Evolutionary conservation across 2,113 vertebrate species (phyloP).

Genomic region (Falcunculus frontatus): DNA sequence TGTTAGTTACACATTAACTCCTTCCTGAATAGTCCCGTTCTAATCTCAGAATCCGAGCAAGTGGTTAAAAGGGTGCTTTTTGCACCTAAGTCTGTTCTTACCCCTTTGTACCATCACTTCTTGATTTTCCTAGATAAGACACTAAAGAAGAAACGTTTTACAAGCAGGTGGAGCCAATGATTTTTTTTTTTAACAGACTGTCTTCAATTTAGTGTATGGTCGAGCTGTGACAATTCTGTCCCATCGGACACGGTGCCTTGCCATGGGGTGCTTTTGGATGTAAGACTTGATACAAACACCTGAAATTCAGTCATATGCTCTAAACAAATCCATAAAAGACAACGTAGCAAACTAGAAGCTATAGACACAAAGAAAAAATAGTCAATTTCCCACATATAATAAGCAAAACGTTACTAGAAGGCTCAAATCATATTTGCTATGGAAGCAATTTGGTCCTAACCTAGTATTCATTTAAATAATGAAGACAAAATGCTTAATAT

Average conservation of each 20-base stretch:
- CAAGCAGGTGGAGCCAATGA: not conserved
- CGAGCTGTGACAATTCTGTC: too few relatives aligned
- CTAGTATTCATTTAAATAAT: not conserved
- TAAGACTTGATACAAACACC: not conserved
- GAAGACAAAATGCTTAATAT: not conserved
- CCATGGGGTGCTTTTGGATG: not conserved
- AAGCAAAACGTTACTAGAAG: not conserved
- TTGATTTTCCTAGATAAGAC: not conserved
- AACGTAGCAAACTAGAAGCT: not conserved
- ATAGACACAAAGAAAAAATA: fast-evolving
- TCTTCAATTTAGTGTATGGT: not conserved
- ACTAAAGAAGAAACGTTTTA: not conserved
- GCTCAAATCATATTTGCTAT: not conserved
- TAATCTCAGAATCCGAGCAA: not conserved
- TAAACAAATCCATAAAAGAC: not conserved
- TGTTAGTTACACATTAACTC: fast-evolving
- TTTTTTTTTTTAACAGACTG: not conserved
- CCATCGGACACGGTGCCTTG: fast-evolving
- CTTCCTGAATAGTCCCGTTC: not conserved
- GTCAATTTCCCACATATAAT: not conserved
- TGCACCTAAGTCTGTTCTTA: not conserved
- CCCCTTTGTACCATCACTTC: fast-evolving
- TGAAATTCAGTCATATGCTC: not conserved
- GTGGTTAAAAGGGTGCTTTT: not conserved
- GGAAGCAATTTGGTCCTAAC: not conserved